Evolutionary conservation across 2,888 invertebrate species (phyloP).

Genomic region (Sisyra nigra): DNA sequence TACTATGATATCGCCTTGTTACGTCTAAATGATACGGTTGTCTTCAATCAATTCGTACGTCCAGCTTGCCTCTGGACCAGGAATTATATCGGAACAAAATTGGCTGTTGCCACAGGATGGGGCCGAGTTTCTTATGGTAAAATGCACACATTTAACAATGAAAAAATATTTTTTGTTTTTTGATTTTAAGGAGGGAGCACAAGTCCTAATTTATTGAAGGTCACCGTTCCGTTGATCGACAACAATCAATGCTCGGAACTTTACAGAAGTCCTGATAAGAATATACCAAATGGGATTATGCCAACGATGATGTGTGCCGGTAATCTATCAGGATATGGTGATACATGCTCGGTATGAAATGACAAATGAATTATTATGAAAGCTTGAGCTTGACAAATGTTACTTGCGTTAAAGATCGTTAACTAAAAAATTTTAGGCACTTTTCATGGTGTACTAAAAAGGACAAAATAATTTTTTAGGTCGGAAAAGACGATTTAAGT

Average conservation of each 20-base stretch:
- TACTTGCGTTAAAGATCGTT: too few species aligned
- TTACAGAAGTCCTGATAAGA: constrained; percentile 16
- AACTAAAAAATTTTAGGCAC: too few species aligned
- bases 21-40: constrained; percentile 27
- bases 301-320: constrained; percentile 32
- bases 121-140: constrained; percentile 33
- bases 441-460: too few species aligned
- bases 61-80: constrained; percentile 46
- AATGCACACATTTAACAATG: neutral
- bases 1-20: constrained; percentile 54
- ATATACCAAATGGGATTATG: constrained; percentile 20
- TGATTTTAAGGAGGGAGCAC: constrained; percentile 18
- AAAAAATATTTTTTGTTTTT: constrained; percentile 7
- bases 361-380: too few species aligned
- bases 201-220: constrained; percentile 28
- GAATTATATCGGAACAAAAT: constrained; percentile 21
- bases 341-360: constrained; percentile 24
- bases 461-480: too few species aligned
- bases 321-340: constrained; percentile 21
- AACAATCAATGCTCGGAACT: constrained; percentile 22
- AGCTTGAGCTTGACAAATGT: too few species aligned
- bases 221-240: constrained; percentile 23
- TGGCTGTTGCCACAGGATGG: constrained; percentile 48
- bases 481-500: too few species aligned
- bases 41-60: constrained; percentile 33